Evolutionary conservation across 2,797 vertebrate species (phyloP).

Genomic region (Clarias fuscus): DNA sequence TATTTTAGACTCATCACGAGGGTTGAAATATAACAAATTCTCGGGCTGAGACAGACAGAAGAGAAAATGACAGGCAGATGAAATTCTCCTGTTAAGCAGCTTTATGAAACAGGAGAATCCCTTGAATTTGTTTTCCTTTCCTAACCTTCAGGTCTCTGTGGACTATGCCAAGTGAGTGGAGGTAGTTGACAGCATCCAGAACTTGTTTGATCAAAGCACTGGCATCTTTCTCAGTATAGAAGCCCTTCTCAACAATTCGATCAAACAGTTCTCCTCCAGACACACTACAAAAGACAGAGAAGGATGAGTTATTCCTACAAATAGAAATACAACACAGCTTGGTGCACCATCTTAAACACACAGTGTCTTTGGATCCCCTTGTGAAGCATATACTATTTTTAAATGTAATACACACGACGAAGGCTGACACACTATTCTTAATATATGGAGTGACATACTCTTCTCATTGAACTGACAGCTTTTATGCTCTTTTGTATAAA

Average conservation of each 20-base stretch:
- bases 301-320: background rate
- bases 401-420: background rate
- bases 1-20: slow-evolving; percentile 94
- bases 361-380: background rate
- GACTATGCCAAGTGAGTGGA: slow-evolving; percentile 93
- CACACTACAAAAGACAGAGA: slow-evolving; percentile 73
- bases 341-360: background rate
- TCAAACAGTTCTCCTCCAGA: slow-evolving; percentile 95
- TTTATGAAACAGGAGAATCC: background rate
- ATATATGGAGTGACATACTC: background rate
- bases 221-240: slow-evolving; percentile 96
- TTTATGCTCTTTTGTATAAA: slow-evolving; percentile 7
- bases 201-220: slow-evolving; percentile 94
- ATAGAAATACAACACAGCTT: background rate
- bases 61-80: background rate
- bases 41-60: slow-evolving; percentile 78
- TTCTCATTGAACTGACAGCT: background rate
- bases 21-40: slow-evolving; percentile 92
- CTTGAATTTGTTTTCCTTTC: background rate
- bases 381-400: background rate
- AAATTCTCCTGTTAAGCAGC: background rate
- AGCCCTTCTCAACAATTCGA: slow-evolving; percentile 94
- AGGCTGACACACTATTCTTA: background rate
- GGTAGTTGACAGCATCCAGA: slow-evolving; percentile 92
- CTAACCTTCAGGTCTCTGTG: slow-evolving; percentile 93